phyloP scores from a whole-genome alignment of 2,113 vertebrate species.

The Okapia johnstoni region DNA sequence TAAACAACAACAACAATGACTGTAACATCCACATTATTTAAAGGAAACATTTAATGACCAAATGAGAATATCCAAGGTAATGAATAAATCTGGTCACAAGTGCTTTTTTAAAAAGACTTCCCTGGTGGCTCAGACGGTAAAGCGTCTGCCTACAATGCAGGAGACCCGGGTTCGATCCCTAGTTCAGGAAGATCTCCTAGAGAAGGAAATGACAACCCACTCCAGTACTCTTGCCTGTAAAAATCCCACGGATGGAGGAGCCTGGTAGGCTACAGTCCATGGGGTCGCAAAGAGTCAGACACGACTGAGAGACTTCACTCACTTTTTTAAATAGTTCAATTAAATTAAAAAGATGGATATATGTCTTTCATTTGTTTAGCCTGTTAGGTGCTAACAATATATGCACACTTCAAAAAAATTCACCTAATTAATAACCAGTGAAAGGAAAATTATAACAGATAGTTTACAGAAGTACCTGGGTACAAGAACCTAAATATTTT shows the following conservation, averaged over 20 bases:
- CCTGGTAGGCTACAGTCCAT: too few species aligned
- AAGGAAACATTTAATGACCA: neutral
- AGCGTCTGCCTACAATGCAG: too few species aligned
- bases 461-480: neutral
- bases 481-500: neutral
- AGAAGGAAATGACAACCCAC: too few species aligned
- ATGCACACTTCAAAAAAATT: neutral
- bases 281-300: too few species aligned
- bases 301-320: too few species aligned
- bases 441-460: neutral
- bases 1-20: neutral
- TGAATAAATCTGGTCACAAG: neutral
- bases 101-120: neutral
- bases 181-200: too few species aligned
- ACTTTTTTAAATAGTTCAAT: neutral
- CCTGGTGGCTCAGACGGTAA: too few species aligned
- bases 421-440: neutral
- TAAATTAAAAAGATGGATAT: neutral
- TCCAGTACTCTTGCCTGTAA: too few species aligned
- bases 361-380: neutral
- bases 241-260: too few species aligned
- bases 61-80: neutral
- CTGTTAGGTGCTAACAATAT: neutral
- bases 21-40: neutral
- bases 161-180: too few species aligned